Base-by-base conservation (phyloP, 2,888 invertebrate species). In the Copidosoma aretas region DNA sequence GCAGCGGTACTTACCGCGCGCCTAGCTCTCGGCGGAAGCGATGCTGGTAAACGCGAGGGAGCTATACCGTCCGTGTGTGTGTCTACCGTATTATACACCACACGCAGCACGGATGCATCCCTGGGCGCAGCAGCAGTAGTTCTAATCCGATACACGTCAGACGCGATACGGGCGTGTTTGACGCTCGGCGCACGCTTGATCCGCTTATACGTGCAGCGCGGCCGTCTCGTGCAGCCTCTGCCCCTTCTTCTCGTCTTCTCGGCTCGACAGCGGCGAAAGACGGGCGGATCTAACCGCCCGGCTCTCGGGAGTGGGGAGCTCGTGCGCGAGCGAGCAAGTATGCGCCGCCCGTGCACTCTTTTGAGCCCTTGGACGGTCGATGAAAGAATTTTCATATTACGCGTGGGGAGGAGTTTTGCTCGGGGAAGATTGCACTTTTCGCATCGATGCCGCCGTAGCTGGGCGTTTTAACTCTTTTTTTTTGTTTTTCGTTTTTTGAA, bases 141-240 rank as follows among this genome's bases (percentile, higher is more conserved):
- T 5, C 53, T 62, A 65, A 69, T 65, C 61, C 61, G 53, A 46
- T 32, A 58, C 62, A 58, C 10, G 61, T 69, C 65, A 65, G 69
- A 52, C 53, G 41, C 57, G 64, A 68, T 64, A 61, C 68, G 57
- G 54, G 39, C 46, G 57, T 58, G 53, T 65, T 69, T 65, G 69
- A 64, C 59, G 57, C 61, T 46, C 56, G 52, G 22, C 17, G 24
- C 25, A 4, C 22, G 19, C 61, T 22, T 58, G 53, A 65, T 61
- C 65, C 61, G 61, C 46, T 64, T 64, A 61, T 4, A 24, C 15
- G 41, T 49, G 43, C 32, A 58, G 5, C 14, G 43, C 51, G 24
- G 32, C 15, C 17, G n/a, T 41, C 41, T 41, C 8, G 17, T 46
- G 43, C 43, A 41, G 21, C n/a, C n/a, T n/a, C 32, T 8, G 4